Conservation (phyloP, 1,140 invertebrate species). For the Philaenus spumarius region DNA sequence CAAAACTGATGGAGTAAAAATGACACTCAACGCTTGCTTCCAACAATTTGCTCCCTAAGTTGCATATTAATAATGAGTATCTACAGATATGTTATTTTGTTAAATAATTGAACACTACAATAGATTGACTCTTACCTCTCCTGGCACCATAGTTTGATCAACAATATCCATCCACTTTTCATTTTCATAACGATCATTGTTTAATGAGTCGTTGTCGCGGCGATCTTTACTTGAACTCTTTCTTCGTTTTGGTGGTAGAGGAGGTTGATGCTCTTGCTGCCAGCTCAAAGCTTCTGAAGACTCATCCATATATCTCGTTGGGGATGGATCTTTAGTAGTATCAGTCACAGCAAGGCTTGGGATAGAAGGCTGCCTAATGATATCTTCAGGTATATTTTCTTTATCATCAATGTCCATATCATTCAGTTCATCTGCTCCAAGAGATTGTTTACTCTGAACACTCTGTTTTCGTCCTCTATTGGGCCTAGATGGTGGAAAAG, state of each 20-base stretch:
- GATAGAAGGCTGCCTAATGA: conserved; percentile 10
- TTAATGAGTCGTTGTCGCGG: conserved; percentile 15
- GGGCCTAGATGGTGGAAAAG: conserved; percentile 38
- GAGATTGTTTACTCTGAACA: conserved; percentile 26
- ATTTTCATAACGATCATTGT: conserved; percentile 12
- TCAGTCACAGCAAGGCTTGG: conserved; percentile 17
- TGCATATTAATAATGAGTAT: too few species aligned
- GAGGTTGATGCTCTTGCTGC: conserved; percentile 21
- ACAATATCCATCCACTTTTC: conserved; percentile 24
- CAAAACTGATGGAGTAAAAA: too few species aligned
- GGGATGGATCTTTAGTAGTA: conserved; percentile 18
- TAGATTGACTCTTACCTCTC: conserved; percentile 15
- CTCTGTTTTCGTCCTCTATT: conserved; percentile 35
- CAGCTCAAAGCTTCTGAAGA: conserved; percentile 23
- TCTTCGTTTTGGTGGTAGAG: conserved; percentile 21
- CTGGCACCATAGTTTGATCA: conserved; percentile 18
- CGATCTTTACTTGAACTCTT: conserved; percentile 7
- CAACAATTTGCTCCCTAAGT: too few species aligned
- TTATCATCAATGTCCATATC: conserved; percentile 23
- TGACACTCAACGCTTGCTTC: too few species aligned
- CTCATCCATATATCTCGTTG: conserved; percentile 26
- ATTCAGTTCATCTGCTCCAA: not conserved
- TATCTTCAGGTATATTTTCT: conserved; percentile 31
- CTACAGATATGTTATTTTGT: too few species aligned
- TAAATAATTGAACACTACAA: too few species aligned